Percentiles rank a stretch among this genome's conserved stretches.
Conservation (phyloP, 2,888 invertebrate genomes). For the Achlya flavicornis region DNA sequence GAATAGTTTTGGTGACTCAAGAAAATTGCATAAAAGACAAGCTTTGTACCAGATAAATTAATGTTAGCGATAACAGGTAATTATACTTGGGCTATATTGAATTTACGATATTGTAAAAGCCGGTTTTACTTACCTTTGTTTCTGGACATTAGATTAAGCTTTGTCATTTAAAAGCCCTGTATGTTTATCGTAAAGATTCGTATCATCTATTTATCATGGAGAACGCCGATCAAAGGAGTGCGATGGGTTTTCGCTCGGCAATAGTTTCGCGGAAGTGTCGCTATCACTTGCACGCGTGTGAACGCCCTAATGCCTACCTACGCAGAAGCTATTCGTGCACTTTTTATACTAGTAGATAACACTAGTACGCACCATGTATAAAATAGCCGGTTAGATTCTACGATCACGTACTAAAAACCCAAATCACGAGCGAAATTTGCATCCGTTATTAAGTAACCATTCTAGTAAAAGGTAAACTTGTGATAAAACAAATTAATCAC, state of each 20-base stretch:
- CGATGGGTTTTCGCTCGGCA: constrained; percentile 57
- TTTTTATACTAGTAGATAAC: constrained; percentile 44
- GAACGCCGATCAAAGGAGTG: constrained; percentile 48
- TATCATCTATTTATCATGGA: background rate
- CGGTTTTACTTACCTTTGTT: background rate
- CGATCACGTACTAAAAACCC: background rate
- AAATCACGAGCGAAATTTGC: background rate
- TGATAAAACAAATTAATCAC: constrained; percentile 20
- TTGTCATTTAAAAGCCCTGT: background rate
- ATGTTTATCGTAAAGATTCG: background rate
- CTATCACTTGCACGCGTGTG: constrained; percentile 50
- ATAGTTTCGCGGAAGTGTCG: constrained; percentile 65
- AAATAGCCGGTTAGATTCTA: background rate
- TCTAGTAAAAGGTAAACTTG: background rate
- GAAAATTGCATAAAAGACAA: constrained; percentile 29
- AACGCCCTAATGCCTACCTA: constrained; percentile 40
- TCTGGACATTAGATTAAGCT: background rate
- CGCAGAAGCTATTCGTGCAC: constrained; percentile 55
- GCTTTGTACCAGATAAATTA: constrained; percentile 30
- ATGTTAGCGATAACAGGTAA: constrained; percentile 32
- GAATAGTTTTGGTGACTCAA: constrained; percentile 22
- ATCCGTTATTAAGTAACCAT: background rate
- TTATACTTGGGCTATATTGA: constrained; percentile 15
- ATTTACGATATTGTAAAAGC: constrained; percentile 1
- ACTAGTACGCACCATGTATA: background rate